These are phyloP conservation scores for Platichthys flesus DNA, from an alignment of 2,113 vertebrate genomes.

Conservation along the genomic window DNA sequence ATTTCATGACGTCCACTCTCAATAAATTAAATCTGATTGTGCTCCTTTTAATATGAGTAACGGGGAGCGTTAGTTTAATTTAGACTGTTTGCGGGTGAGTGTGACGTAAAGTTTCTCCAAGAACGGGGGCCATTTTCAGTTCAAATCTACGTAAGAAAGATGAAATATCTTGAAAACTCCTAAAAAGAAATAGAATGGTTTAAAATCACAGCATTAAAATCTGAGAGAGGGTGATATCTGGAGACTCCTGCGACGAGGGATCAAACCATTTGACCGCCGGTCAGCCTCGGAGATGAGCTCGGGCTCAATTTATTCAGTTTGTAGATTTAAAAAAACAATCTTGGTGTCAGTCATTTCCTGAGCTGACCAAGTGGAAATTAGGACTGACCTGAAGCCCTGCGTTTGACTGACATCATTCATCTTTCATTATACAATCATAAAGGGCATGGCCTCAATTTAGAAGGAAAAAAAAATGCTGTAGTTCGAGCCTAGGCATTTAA, in stretches of 20 bases:
- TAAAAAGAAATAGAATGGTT: conserved; percentile 1
- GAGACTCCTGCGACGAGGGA: neutral
- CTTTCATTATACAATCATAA: conserved; percentile 64
- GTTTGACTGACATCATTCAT: conserved; percentile 58
- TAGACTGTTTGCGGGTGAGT: neutral
- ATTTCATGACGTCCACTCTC: conserved; percentile 16
- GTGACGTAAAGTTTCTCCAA: conserved; percentile 31
- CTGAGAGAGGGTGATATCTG: neutral
- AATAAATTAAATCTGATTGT: conserved; percentile 63
- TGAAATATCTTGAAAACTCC: neutral
- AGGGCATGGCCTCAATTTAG: conserved; percentile 39
- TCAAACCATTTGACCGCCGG: neutral
- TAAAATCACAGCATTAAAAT: conserved; percentile 20
- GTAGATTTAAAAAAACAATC: conserved; percentile 52
- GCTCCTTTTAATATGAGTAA: conserved; percentile 27
- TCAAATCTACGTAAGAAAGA: conserved; percentile 15
- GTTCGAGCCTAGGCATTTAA: conserved; percentile 44
- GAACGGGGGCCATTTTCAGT: conserved; percentile 8
- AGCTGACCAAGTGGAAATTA: conserved; percentile 36
- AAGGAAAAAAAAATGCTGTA: conserved; percentile 12
- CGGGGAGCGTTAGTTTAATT: conserved; percentile 12
- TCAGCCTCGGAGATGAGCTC: conserved; percentile 5
- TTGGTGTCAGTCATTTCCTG: conserved; percentile 57
- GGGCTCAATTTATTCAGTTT: conserved; percentile 30
- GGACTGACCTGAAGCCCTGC: conserved; percentile 37